These are phyloP conservation scores for Scaptomyza graminum DNA, from an alignment of 1,140 invertebrate genomes.

Conservation along the genomic window DNA sequence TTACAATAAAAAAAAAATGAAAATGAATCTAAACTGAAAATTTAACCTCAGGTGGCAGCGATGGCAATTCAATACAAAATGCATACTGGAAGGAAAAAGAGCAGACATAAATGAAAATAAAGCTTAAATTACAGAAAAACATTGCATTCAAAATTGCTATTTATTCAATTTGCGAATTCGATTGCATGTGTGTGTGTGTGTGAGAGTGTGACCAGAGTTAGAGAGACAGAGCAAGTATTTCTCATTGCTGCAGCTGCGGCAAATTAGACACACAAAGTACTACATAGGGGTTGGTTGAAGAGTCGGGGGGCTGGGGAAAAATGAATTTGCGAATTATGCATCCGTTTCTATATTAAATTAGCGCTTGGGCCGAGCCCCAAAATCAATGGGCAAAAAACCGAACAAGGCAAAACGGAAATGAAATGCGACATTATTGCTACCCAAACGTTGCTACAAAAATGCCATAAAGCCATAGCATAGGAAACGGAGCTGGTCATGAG, in stretches of 20 bases:
- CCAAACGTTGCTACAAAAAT: slow-evolving; percentile 9
- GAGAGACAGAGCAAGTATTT: too few relatives aligned
- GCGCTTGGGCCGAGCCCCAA: slow-evolving; percentile 37
- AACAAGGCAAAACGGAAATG: slow-evolving; percentile 57
- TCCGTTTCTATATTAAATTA: slow-evolving; percentile 70
- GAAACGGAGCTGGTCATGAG: slow-evolving; percentile 50
- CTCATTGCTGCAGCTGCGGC: slow-evolving; percentile 56
- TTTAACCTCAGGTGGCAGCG: slow-evolving; percentile 25
- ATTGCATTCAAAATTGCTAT: slow-evolving; percentile 72
- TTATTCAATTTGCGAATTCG: slow-evolving; percentile 61
- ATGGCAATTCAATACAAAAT: too few relatives aligned
- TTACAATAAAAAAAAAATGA: background rate
- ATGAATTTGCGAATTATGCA: background rate
- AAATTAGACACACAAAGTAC: slow-evolving; percentile 44
- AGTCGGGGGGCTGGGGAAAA: too few relatives aligned
- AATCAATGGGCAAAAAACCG: slow-evolving; percentile 45
- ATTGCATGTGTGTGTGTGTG: too few relatives aligned
- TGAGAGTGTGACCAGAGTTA: too few relatives aligned
- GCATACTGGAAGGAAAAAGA: background rate
- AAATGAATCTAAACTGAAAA: slow-evolving; percentile 25
- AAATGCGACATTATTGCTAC: slow-evolving; percentile 39
- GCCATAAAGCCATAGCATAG: slow-evolving; percentile 55
- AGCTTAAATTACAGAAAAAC: slow-evolving; percentile 77
- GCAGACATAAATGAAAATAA: slow-evolving; percentile 71
- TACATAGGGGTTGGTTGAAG: too few relatives aligned